Evolutionary conservation across 2,888 invertebrate genomes (phyloP), one percentile per base, ranked within the genome.

Genomic region (Brassicogethes aeneus): DNA sequence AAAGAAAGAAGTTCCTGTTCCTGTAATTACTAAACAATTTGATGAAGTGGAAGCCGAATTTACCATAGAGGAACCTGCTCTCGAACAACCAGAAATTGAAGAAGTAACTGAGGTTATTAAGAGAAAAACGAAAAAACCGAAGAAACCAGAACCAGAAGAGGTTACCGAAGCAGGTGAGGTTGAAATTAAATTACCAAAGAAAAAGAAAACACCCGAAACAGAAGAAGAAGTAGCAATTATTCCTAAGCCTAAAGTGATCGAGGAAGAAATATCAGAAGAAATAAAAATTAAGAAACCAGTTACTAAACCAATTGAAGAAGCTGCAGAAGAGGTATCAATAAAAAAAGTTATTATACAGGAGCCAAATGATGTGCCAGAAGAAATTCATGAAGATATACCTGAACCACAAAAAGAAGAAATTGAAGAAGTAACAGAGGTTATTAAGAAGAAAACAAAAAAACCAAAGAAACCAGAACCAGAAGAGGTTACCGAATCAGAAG

Each of bases 81-180:
- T 34, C 3, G 36, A 42, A 35, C 38, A 43, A 31, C 50, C 33
- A 16, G 50, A 53, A 39, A 48, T 47, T 35, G 37, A 36, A 36
- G 47, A 50, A 16, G 39, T 56, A 1, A 59, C 59, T 34, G 66
- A 68, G 52, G 48, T 61, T 17, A 54, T 60, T 1, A 50, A 68
- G 7, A 55, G 61, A 34, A 59, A 53, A 32, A 56, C 12, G 50
- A 59, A 44, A 42, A 49, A 38, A 40, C 44, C 32, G 3, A 47
- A 34, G 37, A 52, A 46, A 44, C 52, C 42, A 7, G 51, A 59
- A 8, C 41, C 50, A 10, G 37, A 37, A 34, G 36, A 48, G 36
- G 34, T 32, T 15, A 33, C 39, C 32, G 47, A 36, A 38, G 41
- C 40, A 38, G 76, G 81, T 65, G 85, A 85, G 62, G 84, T 83